Evolutionary conservation across 2,797 vertebrate species (phyloP).

Genomic region (Arnoldichthys spilopterus): DNA sequence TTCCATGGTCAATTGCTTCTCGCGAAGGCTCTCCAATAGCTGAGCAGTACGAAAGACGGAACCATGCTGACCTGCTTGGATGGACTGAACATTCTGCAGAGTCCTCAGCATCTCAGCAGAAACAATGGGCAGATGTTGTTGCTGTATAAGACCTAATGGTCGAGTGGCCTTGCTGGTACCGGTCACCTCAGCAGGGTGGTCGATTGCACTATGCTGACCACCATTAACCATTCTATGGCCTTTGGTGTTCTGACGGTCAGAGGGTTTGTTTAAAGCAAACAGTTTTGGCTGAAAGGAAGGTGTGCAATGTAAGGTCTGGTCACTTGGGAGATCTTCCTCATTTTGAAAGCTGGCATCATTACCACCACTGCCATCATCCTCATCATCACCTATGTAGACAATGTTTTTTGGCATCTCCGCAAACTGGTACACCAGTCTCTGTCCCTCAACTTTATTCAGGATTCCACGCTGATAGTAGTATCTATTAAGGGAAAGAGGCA

Average conservation of each 20-base stretch:
- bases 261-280: conserved; percentile 62
- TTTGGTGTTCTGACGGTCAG: conserved; percentile 63
- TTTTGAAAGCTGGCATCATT: conserved; percentile 61
- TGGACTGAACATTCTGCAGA: conserved; percentile 83
- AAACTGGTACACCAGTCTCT: conserved; percentile 97
- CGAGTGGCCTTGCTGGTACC: conserved; percentile 76
- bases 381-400: conserved; percentile 89
- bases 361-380: conserved; percentile 60
- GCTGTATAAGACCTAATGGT: conserved; percentile 79
- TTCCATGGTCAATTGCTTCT: conserved; percentile 75
- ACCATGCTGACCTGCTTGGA: conserved; percentile 80
- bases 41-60: conserved; percentile 94
- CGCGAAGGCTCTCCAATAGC: conserved; percentile 83
- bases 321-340: conserved; percentile 79
- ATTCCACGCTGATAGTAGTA: conserved; percentile 99
- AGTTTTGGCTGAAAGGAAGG: conserved; percentile 60
- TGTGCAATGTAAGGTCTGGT: conserved; percentile 67
- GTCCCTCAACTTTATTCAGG: conserved; percentile 96
- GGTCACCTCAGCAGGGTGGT: conserved; percentile 73
- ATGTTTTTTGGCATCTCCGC: conserved; percentile 96
- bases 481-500: conserved; percentile 67
- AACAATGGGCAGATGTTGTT: conserved; percentile 83
- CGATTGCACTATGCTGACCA: conserved; percentile 56
- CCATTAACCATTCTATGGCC: conserved; percentile 37
- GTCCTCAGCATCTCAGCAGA: conserved; percentile 91